Evolutionary conservation across 2,888 invertebrate species (phyloP), one percentile per base, ranked within the genome.

Genomic region (Julus scandinavius): DNA sequence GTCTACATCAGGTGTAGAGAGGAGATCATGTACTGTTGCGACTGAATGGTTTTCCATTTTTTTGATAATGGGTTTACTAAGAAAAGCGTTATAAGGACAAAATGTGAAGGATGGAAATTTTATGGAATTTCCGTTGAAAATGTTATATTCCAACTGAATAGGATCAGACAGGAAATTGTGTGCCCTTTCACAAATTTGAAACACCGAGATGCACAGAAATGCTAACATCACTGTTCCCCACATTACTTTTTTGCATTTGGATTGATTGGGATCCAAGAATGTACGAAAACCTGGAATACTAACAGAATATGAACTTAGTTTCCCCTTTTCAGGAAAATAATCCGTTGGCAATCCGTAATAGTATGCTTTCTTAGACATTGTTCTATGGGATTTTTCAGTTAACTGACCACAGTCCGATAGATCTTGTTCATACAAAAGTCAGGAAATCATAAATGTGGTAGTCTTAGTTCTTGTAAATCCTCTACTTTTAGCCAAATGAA

Each of bases 211-310:
- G 38, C 86, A 49, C 38, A 41, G 17, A 86, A 49, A 86, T 9
- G 15, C 86, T 15, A 86, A 17, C 38, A 50, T 86, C 54, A 86
- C 54, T 0, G 17, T 50, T 20, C 38, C 50, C 38, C 49, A 50
- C 20, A 86, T n/a, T n/a, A 13, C 38, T 50, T 50, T 41, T 20
- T 86, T 86, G 50, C 15, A 86, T 5, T 13, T 38, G 4, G 86
- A 50, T 11, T 50, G 86, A 50, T 86, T 29, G 86, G 49, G 49
- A 7, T 50, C 38, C 38, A 86, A 86, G 17, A 86, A 50, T 50
- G 49, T 86, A 20, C 54, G 86, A 86, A 86, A 86, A 1, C 86
- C 86, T n/a, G 86, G 86, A 86, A 86, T 50, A 29, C 72, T 72
- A 20, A 72, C 11, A 2, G 72, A 20, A 72, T 72, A 72, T 72